phyloP scores from a whole-genome alignment of 1,140 invertebrate genomes.

The Trichonephila clavata region DNA sequence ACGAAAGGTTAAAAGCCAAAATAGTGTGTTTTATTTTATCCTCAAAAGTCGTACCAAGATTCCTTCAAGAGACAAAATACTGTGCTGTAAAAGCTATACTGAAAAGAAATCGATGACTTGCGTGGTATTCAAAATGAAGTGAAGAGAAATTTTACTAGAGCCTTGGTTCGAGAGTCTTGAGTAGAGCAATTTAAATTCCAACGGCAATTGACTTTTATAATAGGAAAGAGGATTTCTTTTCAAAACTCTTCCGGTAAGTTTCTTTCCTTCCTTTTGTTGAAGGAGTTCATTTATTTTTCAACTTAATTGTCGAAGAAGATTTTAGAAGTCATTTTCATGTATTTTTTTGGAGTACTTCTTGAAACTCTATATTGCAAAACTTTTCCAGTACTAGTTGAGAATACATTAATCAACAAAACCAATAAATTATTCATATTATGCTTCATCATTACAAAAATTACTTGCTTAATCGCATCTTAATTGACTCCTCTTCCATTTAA shows the following conservation, averaged over 20 bases:
- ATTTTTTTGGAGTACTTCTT: too few species aligned
- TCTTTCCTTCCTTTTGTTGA: not conserved
- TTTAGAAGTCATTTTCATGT: too few species aligned
- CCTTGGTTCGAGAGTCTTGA: not conserved
- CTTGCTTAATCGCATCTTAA: too few species aligned
- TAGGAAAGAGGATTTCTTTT: conserved; percentile 7
- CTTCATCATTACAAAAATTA: too few species aligned
- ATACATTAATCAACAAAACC: too few species aligned
- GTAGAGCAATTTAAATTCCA: conserved; percentile 22
- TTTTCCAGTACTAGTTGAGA: too few species aligned
- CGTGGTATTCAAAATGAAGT: not conserved
- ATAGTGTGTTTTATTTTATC: not conserved
- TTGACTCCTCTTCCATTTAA: too few species aligned
- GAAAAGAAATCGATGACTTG: conserved; percentile 14
- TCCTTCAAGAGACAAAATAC: not conserved
- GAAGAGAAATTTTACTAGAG: not conserved
- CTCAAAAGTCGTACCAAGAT: not conserved
- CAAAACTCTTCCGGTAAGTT: not conserved
- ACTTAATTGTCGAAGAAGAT: not conserved
- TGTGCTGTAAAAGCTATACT: not conserved
- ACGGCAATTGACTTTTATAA: conserved; percentile 17
- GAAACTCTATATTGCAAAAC: too few species aligned
- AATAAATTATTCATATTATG: too few species aligned
- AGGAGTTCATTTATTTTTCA: not conserved
- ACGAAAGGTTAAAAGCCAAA: conserved; percentile 22